Conservation (phyloP, 1,140 invertebrate species). For the Ganaspis sp. region DNA sequence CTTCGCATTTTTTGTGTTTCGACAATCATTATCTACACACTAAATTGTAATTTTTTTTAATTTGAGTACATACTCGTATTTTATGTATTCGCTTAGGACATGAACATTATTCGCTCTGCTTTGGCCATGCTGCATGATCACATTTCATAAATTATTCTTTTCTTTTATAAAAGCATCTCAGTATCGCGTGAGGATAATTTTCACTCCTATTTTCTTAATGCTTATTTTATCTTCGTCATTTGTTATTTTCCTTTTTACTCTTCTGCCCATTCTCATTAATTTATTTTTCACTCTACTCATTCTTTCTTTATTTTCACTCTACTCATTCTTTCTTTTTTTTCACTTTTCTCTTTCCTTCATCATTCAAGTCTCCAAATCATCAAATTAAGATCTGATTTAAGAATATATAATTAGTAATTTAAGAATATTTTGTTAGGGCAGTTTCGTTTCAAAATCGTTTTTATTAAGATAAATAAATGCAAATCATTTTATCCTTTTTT, state of each 20-base stretch:
- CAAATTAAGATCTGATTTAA: too few relatives aligned
- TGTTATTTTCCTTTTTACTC: constrained; percentile 33
- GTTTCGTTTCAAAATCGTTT: too few relatives aligned
- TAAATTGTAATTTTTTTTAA: constrained; percentile 48
- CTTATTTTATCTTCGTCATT: constrained; percentile 16
- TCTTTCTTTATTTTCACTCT: too few relatives aligned
- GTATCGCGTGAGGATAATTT: too few relatives aligned
- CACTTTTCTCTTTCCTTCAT: too few relatives aligned
- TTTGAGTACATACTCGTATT: constrained; percentile 49
- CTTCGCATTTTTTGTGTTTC: background rate
- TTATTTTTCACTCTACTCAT: too few relatives aligned
- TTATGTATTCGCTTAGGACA: constrained; percentile 61
- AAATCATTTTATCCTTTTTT: too few relatives aligned
- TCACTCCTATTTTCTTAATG: constrained; percentile 34
- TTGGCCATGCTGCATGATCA: constrained; percentile 73
- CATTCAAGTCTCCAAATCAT: too few relatives aligned
- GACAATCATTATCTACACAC: constrained; percentile 40
- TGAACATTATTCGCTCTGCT: constrained; percentile 51
- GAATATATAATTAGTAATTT: too few relatives aligned
- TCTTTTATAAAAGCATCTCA: constrained; percentile 31
- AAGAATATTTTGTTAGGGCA: too few relatives aligned
- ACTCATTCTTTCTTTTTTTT: too few relatives aligned
- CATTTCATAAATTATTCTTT: constrained; percentile 38
- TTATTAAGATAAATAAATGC: too few relatives aligned
- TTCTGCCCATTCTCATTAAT: background rate